Evolutionary conservation across 2,113 vertebrate species (phyloP).

Genomic region (Scalopus aquaticus): DNA sequence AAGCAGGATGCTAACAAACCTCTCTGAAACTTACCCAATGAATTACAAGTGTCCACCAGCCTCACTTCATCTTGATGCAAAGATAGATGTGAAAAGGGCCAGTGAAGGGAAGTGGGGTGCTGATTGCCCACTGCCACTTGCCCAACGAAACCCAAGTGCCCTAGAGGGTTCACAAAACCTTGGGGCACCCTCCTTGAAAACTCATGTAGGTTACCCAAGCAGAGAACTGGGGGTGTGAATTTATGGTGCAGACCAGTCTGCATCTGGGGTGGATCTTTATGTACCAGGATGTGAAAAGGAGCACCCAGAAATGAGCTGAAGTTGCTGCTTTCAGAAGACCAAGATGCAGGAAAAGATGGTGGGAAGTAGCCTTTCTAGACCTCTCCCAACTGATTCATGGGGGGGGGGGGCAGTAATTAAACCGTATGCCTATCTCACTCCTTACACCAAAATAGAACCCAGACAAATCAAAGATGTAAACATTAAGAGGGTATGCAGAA

Average conservation of each 20-base stretch:
- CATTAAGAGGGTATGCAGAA: neutral
- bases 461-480: slow-evolving; percentile 24
- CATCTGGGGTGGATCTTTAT: neutral
- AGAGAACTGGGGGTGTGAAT: neutral
- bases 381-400: neutral
- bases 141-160: neutral
- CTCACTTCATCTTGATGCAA: neutral
- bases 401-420: neutral
- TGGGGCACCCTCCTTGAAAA: neutral
- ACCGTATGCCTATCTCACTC: neutral
- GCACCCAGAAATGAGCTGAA: neutral
- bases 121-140: neutral
- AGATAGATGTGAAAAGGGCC: neutral
- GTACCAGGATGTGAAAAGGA: neutral
- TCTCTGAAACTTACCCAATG: neutral
- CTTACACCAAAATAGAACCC: slow-evolving; percentile 3
- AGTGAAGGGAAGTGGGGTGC: neutral
- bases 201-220: neutral
- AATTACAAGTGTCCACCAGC: neutral
- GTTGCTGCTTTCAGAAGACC: neutral
- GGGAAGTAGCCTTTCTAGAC: neutral
- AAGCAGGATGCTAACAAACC: neutral
- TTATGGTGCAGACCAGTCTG: neutral
- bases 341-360: slow-evolving; percentile 2
- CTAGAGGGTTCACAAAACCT: neutral